These are phyloP conservation scores for Microtus richardsoni DNA, from an alignment of 2,113 vertebrate species.

Conservation along the genomic window DNA sequence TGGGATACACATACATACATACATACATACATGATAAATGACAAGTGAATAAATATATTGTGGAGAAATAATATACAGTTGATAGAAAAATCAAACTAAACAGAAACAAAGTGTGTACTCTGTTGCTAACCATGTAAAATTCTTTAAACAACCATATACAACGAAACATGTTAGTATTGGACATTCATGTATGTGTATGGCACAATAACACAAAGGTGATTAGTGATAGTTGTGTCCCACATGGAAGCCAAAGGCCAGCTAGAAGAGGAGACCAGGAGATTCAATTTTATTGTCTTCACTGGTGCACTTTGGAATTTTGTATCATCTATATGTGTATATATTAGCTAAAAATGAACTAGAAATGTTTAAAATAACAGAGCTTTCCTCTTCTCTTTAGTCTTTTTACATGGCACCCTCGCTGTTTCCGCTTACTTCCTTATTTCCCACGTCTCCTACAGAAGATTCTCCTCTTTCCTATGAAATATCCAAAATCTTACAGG, in stretches of 20 bases:
- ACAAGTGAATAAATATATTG: background rate
- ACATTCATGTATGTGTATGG: background rate
- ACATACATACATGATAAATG: background rate
- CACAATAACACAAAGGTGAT: background rate
- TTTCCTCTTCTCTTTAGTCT: background rate
- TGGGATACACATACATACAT: too few relatives aligned
- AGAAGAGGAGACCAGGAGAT: background rate
- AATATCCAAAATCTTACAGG: background rate
- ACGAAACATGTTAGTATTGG: background rate
- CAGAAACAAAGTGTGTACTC: background rate
- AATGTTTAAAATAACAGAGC: background rate
- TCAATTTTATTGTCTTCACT: background rate
- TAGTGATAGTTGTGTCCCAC: background rate
- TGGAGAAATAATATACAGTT: background rate
- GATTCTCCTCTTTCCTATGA: background rate
- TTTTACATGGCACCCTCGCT: background rate
- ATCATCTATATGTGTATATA: background rate
- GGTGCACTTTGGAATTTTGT: background rate
- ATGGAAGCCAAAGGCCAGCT: background rate
- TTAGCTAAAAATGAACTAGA: background rate
- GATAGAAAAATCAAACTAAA: background rate
- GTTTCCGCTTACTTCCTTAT: background rate
- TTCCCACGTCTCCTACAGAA: background rate
- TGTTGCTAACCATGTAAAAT: background rate
- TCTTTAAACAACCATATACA: background rate